Base-by-base conservation (phyloP, 2,888 invertebrate species). In the Lysandra bellargus region DNA sequence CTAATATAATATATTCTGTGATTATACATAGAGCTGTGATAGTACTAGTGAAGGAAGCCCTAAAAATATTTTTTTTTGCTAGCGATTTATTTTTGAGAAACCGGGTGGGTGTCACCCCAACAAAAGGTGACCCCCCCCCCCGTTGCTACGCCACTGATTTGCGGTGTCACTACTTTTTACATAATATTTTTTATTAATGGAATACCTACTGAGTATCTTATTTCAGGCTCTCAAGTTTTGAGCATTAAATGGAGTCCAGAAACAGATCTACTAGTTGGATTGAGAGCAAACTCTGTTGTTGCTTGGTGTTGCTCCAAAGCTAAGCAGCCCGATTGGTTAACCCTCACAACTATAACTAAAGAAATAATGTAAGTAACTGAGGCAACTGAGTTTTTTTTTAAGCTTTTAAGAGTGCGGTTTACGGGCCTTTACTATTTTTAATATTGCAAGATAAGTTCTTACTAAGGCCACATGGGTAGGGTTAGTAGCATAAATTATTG, bases 281-380 rank as follows among this genome's bases (percentile, higher is more conserved):
- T 95, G n/a, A 86, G 92, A 80, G 92, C 93, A 14, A 92, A 88
- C 80, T 90, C 92, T 1, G 89, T 90, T 0, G 92, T 94, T 0
- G 94, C 94, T 6, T 95, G 95, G 93, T 94, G 95, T 72, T 94
- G 94, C 80, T 92, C 95, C 6, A 86, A 86, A 80, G 91, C 92
- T 12, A 86, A 88, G 44, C 92, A 93, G 81, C 91, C 93, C 0
- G 92, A 93, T 80, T 93, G 93, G 93, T 86, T 93, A 4, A 83
- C 90, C 37, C 85, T 94, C 0, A 94, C 94, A 1, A 94, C 94
- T 1, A 89, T 95, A 53, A 91, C 86, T 80, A 93, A 93, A 83
- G 94, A 94, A 82, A 89, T 95, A 6, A 86, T 85, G 95, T 94
- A 82, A 30, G 80, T 75, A 72, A 33, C 64, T 33, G 33, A 37